Conservation (phyloP, 30 jellyfish, hydroid and myxozoan species). For the Rhopilema esculentum region DNA sequence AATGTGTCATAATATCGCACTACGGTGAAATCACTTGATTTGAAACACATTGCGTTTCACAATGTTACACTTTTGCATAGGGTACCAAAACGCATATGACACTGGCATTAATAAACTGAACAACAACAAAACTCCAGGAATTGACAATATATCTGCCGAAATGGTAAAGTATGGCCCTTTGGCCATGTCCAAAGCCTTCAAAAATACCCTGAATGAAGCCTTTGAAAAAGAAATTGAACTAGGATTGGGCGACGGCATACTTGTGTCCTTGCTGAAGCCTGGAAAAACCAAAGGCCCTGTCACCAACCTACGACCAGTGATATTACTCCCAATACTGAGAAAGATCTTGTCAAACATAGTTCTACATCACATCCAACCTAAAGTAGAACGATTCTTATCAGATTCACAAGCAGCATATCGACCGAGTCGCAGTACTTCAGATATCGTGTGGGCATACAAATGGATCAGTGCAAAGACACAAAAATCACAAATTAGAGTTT, state of each 20-base stretch:
- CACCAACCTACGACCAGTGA: constrained; percentile 60
- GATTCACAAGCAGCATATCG: constrained; percentile 66
- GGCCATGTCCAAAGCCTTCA: constrained; percentile 46
- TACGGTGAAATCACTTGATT: no score
- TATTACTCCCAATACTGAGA: constrained; percentile 52
- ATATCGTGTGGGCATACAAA: constrained; percentile 68
- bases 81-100: no score
- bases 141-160: constrained; percentile 68
- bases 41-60: no score
- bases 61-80: no score
- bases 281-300: constrained; percentile 72
- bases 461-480: constrained; percentile 59
- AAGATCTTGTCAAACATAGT: constrained; percentile 60
- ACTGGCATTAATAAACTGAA: constrained; percentile 47
- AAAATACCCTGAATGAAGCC: constrained; percentile 49
- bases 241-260: constrained; percentile 53
- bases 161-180: constrained; percentile 65
- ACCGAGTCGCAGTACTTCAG: constrained; percentile 68
- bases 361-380: constrained; percentile 37
- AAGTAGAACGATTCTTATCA: constrained; percentile 44
- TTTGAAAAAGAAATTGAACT: constrained; percentile 51
- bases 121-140: constrained; percentile 61
- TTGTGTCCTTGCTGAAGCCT: constrained; percentile 63
- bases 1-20: no score
- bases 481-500: constrained; percentile 41